Conservation (phyloP, 2,888 invertebrate genomes). For the Abrostola tripartita region DNA sequence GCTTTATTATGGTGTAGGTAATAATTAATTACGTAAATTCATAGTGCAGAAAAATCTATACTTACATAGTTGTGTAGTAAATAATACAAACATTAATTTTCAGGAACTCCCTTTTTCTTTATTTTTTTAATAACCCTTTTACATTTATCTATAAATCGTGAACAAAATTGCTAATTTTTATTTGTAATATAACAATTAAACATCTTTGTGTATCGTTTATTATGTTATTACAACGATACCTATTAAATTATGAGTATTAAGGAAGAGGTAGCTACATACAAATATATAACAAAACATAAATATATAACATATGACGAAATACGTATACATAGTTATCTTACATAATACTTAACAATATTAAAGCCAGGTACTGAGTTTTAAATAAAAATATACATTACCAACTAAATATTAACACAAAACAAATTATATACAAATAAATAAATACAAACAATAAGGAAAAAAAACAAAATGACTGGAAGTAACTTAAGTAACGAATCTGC, state of each 20-base stretch:
- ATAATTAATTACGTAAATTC: too few species aligned
- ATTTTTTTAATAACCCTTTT: not conserved
- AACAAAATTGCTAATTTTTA: slow-evolving; percentile 52
- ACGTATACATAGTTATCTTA: slow-evolving; percentile 58
- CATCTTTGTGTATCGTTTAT: slow-evolving; percentile 41
- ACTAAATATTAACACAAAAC: slow-evolving; percentile 62
- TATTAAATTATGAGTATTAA: slow-evolving; percentile 51
- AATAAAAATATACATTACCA: slow-evolving; percentile 56
- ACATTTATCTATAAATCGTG: not conserved
- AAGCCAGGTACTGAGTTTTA: slow-evolving; percentile 76
- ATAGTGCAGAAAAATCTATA: too few species aligned
- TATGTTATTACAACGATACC: slow-evolving; percentile 40
- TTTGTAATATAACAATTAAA: slow-evolving; percentile 50
- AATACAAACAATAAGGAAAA: slow-evolving; percentile 50
- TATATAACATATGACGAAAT: slow-evolving; percentile 35
- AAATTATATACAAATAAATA: slow-evolving; percentile 64
- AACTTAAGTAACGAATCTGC: slow-evolving; percentile 46
- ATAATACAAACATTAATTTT: not conserved
- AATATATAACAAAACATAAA: slow-evolving; percentile 34
- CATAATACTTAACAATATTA: slow-evolving; percentile 79
- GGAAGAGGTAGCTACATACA: slow-evolving; percentile 37
- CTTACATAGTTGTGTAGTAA: too few species aligned
- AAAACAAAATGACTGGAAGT: slow-evolving; percentile 52
- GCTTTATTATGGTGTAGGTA: too few species aligned
- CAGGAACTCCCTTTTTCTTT: not conserved